Percentiles rank a stretch among this genome's conserved stretches.
phyloP scores from a whole-genome alignment of 92 coral and sea anemone species.

The Palythoa caribaeorum region DNA sequence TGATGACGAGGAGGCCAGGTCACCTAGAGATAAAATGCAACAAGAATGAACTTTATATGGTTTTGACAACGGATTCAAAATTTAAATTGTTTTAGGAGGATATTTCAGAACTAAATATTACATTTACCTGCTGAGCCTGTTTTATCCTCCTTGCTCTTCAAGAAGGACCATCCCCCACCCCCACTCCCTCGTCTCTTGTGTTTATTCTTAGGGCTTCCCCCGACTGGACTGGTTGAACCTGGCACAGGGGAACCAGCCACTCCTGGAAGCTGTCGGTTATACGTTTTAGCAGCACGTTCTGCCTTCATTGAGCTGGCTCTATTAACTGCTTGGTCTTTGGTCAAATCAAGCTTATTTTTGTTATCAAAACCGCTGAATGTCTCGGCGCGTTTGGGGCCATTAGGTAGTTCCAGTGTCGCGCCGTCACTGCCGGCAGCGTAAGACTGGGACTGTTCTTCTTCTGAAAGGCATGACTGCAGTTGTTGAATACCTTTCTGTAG shows the following conservation, averaged over 20 bases:
- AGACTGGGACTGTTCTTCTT: conserved; percentile 60
- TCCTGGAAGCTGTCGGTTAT: conserved; percentile 70
- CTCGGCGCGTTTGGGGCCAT: conserved; percentile 93
- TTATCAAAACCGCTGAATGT: conserved; percentile 97
- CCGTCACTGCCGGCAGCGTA: conserved; percentile 54
- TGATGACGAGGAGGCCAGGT: conserved; percentile 74
- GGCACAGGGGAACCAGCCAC: conserved; percentile 43
- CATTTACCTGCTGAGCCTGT: conserved; percentile 64
- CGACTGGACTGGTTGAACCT: conserved; percentile 51
- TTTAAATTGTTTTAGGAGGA: no score
- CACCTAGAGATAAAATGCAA: conserved; percentile 55
- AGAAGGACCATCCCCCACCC: conserved; percentile 78
- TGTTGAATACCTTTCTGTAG: conserved; percentile 63
- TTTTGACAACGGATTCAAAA: no score
- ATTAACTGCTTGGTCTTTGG: conserved; percentile 66
- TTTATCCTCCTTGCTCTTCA: conserved; percentile 74
- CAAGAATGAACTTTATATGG: background rate
- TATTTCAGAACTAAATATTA: background rate
- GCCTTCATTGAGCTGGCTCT: conserved; percentile 90
- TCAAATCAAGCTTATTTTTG: conserved; percentile 63
- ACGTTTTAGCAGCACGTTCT: conserved; percentile 74
- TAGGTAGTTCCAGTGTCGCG: conserved; percentile 45
- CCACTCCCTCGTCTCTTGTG: conserved; percentile 87
- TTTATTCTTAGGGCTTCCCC: conserved; percentile 79
- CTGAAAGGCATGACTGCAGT: conserved; percentile 58